Evolutionary conservation across 1,140 invertebrate genomes (phyloP).

Genomic region (Stegodyphus dumicola): DNA sequence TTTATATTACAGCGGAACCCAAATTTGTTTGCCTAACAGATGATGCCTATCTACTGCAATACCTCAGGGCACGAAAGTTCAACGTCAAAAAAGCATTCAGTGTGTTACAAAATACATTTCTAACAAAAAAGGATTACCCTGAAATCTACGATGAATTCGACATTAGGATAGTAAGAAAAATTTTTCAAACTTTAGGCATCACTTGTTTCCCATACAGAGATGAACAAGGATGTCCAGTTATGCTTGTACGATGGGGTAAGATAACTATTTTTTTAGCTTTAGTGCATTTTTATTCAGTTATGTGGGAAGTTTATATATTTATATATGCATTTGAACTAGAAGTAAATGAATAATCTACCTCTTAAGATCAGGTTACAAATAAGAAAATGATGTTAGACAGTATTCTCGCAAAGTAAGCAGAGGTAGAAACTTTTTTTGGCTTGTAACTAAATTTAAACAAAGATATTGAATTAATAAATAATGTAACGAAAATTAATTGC

Average conservation of each 20-base stretch:
- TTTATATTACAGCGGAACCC: background rate
- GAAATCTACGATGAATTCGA: slow-evolving; percentile 51
- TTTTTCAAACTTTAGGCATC: slow-evolving; percentile 72
- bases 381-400: too few species aligned
- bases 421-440: too few species aligned
- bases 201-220: slow-evolving; percentile 82
- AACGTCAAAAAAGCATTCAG: slow-evolving; percentile 80
- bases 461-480: too few species aligned
- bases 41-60: slow-evolving; percentile 82
- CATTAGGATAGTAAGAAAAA: background rate
- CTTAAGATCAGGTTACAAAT: too few species aligned
- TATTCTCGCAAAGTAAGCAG: too few species aligned
- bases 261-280: too few species aligned
- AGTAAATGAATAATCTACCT: too few species aligned
- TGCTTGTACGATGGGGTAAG: slow-evolving; percentile 72
- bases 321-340: too few species aligned
- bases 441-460: too few species aligned
- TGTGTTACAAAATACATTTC: slow-evolving; percentile 81
- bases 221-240: slow-evolving; percentile 79
- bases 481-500: too few species aligned
- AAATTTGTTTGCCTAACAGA: slow-evolving; percentile 69
- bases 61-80: slow-evolving; percentile 86
- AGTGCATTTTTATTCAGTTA: too few species aligned
- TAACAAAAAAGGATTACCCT: slow-evolving; percentile 78
- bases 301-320: too few species aligned